Evolutionary conservation across 2,113 vertebrate genomes (phyloP), one percentile per base, ranked within the genome.

Genomic region (Cynoglossus semilaevis): DNA sequence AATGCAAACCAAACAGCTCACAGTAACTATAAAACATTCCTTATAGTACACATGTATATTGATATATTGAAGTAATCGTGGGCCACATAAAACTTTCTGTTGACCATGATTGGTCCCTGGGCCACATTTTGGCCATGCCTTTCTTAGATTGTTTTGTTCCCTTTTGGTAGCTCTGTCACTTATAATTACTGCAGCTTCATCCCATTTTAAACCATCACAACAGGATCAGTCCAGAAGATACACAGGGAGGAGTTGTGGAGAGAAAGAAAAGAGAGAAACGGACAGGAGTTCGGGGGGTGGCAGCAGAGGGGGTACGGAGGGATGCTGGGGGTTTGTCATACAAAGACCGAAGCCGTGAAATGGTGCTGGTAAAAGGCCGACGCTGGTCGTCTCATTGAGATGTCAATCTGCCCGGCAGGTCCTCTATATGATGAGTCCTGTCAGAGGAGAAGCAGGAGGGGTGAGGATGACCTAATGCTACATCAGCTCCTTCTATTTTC

Each of bases 401-500:
- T 80, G 83, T 87, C 85, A 85, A 75, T 85, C 85, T 63, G 64
- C 76, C 56, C 63, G 52, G 78, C 81, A 73, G 83, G 81, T 81
- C 58, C 29, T 19, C 68, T 4, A 37, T 58, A 66, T 67, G 82
- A 82, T 77, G 73, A 59, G 63, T 59, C 36, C 77, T 74, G 81
- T 82, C 79, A 79, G 53, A 53, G 64, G 56, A 17, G 9, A 46
- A 59, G 48, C 48, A 61, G 66, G 78, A 74, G 72, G 71, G 70
- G 65, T 12, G 70, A 59, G 59, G 69, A 74, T 82, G 84, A 86
- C 84, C 81, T 79, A 68, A 82, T 80, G 72, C 62, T 66, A 67
- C 60, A 80, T 51, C 64, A 60, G 48, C 72, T 72, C 64, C 74
- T 55, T 52, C 68, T 12, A 58, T 51, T 61, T 81, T 63, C 62